Base-by-base conservation (phyloP, 2,797 vertebrate genomes). In the Morelia viridis region DNA sequence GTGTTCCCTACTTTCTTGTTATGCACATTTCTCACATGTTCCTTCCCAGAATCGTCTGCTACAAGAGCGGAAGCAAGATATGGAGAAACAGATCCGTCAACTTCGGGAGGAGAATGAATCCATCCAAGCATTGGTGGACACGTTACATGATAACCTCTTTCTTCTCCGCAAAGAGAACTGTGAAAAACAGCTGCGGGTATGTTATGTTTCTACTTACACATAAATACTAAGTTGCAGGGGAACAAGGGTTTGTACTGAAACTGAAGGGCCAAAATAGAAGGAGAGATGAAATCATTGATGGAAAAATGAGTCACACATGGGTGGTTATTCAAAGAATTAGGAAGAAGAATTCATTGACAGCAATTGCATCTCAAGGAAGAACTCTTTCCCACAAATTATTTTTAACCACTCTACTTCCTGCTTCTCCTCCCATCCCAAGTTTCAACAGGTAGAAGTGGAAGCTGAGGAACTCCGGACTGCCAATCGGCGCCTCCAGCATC, bases 1-100 rank as follows among this genome's bases (percentile, higher is more conserved):
- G 11, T 5, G 5, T 53, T 12, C 15, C 56, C 53, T 6, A 19
- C 15, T 83, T 62, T 28, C 57, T 65, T 56, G 56, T 58, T 11
- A 50, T 85, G 12, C 7, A 11, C 28, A 13, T 50, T 58, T 53
- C n/a, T 11, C 84, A 19, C 7, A 10, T 24, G 88, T 53, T 89
- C 50, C 65, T 80, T 80, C 0, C 90, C 93, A 97, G 97, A 97
- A 96, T 83, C 93, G 93, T 89, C 95, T 97, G 96, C 94, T 97
- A 86, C 96, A 96, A 91, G 90, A 94, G 24, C 96, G 96, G 84
- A 90, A 94, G 50, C 95, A 95, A 88, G 96, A 96, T 91, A 93
- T 97, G 90, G 96, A 97, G 90, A 90, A 93, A 53, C 96, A 96
- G 94, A 94, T 92, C 91, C 93, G 68, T 2, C 94, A 90, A n/a